Evolutionary conservation across 1,140 invertebrate genomes (phyloP).

Genomic region (Drosophila ironensis): DNA sequence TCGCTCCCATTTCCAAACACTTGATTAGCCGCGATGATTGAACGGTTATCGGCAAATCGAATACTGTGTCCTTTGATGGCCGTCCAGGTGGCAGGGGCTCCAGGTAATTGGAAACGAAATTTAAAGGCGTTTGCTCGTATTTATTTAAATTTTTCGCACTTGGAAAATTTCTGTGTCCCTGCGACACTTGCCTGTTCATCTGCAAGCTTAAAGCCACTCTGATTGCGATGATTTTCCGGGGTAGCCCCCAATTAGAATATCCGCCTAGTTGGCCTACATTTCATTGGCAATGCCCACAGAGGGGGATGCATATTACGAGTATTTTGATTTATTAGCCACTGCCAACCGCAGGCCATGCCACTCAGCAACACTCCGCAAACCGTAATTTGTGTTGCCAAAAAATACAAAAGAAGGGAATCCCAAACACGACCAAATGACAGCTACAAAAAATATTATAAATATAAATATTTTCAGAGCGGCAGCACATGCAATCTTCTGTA

Average conservation of each 20-base stretch:
- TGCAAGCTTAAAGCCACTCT: too few relatives aligned
- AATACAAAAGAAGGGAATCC: conserved; percentile 31
- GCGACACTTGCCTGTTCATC: too few relatives aligned
- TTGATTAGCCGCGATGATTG: conserved; percentile 73
- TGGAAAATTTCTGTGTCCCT: too few relatives aligned
- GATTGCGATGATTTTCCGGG: background rate
- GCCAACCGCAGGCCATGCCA: conserved; percentile 58
- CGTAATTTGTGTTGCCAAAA: conserved; percentile 58
- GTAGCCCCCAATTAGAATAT: background rate
- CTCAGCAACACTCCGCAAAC: conserved; percentile 57
- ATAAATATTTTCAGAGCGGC: conserved; percentile 61
- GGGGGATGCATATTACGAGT: conserved; percentile 14
- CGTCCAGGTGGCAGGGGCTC: too few relatives aligned
- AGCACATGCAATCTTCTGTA: conserved; percentile 75
- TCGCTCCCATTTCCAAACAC: conserved; percentile 35
- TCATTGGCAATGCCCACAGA: background rate
- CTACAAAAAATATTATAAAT: conserved; percentile 63
- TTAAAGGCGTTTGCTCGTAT: background rate
- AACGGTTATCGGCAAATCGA: conserved; percentile 59
- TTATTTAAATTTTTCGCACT: too few relatives aligned
- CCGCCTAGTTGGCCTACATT: conserved; percentile 17
- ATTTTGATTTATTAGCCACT: conserved; percentile 63
- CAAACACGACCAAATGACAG: conserved; percentile 55
- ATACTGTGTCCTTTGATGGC: conserved; percentile 18
- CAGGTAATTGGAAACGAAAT: background rate